These are phyloP conservation scores for Astreopora myriophthalma DNA, from an alignment of 64 coral and sea anemone genomes.

Conservation along the genomic window DNA sequence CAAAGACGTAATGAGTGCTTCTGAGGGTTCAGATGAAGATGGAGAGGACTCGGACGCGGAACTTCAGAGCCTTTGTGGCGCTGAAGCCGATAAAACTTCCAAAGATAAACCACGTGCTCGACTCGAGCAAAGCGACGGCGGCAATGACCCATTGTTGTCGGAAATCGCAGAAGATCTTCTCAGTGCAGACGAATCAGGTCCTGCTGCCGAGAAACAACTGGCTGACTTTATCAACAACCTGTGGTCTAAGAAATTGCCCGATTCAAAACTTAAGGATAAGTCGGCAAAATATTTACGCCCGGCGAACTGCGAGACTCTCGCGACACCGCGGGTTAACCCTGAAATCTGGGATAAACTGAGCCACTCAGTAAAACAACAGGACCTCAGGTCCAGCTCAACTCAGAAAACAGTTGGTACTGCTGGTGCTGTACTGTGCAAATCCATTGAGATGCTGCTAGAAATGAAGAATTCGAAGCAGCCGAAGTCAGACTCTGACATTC, in stretches of 20 bases:
- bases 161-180: conserved; percentile 29
- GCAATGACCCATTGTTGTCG: conserved; percentile 46
- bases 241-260: conserved; percentile 15
- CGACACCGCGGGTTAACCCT: too few species aligned
- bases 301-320: conserved; percentile 39
- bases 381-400: too few species aligned
- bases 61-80: conserved; percentile 12
- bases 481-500: too few species aligned
- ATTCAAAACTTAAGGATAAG: conserved; percentile 43
- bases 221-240: neutral
- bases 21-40: conserved; percentile 14
- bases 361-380: too few species aligned
- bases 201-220: conserved; percentile 1
- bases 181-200: conserved; percentile 2
- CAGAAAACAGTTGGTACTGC: too few species aligned
- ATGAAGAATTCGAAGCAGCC: too few species aligned
- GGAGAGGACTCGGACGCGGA: conserved; percentile 34
- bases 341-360: too few species aligned
- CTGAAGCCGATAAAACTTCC: neutral
- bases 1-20: conserved; percentile 23
- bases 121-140: conserved; percentile 29
- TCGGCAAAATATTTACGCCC: conserved; percentile 27
- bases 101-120: conserved; percentile 34
- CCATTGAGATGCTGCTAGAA: too few species aligned
- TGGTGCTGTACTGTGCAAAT: too few species aligned